phyloP scores from a whole-genome alignment of 2,888 invertebrate species.

The Eledone cirrhosa region DNA sequence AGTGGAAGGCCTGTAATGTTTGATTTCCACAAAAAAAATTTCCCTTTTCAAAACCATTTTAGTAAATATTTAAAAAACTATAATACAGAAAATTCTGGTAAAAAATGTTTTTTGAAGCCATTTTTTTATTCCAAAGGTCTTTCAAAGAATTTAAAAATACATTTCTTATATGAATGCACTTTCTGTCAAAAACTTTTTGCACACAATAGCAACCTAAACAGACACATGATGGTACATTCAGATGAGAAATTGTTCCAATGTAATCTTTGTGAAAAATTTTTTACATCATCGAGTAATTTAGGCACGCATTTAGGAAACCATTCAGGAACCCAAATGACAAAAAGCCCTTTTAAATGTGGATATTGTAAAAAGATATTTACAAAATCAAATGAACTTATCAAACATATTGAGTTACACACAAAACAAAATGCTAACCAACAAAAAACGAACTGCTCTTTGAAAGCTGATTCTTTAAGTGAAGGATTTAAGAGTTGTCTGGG shows the following conservation, averaged over 20 bases:
- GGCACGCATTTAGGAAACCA: neutral
- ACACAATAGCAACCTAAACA: neutral
- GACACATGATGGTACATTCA: neutral
- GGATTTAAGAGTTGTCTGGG: neutral
- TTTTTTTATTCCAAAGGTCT: neutral
- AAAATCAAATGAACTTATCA: slow-evolving; percentile 11
- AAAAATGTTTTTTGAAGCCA: neutral
- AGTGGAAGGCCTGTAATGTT: too few relatives aligned
- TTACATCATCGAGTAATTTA: neutral
- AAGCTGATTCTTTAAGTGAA: neutral
- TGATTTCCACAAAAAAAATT: too few relatives aligned
- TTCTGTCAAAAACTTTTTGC: slow-evolving; percentile 15
- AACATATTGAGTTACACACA: neutral
- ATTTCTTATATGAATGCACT: neutral
- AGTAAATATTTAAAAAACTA: too few relatives aligned
- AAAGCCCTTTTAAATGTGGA: neutral
- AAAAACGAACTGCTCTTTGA: neutral
- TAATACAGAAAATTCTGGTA: too few relatives aligned
- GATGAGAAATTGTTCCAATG: neutral
- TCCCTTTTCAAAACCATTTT: too few relatives aligned
- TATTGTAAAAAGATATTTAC: slow-evolving; percentile 12
- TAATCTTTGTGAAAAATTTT: slow-evolving; percentile 7
- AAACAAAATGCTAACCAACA: neutral
- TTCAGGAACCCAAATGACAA: neutral
- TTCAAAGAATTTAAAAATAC: slow-evolving; percentile 8